Conservation (phyloP, 2,888 invertebrate genomes). For the Drosophila colorata region DNA sequence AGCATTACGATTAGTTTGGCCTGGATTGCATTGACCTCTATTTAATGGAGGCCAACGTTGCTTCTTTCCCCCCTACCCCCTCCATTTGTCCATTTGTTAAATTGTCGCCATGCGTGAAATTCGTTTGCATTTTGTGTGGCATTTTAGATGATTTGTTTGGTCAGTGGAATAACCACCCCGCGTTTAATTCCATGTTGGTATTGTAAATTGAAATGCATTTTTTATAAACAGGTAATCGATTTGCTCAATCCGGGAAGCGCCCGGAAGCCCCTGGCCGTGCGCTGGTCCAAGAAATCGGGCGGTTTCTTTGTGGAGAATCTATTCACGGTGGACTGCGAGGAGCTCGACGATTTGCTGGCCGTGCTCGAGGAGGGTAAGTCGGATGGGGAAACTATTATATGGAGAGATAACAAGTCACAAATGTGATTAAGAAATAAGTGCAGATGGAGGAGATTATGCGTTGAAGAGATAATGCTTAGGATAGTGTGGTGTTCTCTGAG, state of each 20-base stretch:
- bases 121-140: constrained; percentile 47
- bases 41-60: constrained; percentile 51
- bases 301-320: constrained; percentile 98
- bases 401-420: too few relatives aligned
- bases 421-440: too few relatives aligned
- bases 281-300: constrained; percentile 97
- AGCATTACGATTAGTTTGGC: constrained; percentile 24
- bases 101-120: constrained; percentile 55
- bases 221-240: constrained; percentile 92
- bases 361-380: constrained; percentile 95
- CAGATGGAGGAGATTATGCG: too few relatives aligned
- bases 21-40: constrained; percentile 67
- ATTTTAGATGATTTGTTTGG: constrained; percentile 79
- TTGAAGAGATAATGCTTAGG: too few relatives aligned
- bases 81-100: constrained; percentile 3
- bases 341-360: constrained; percentile 95
- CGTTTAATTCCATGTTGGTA: constrained; percentile 52
- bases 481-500: too few relatives aligned
- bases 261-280: constrained; percentile 91
- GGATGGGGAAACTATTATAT: neutral
- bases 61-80: neutral
- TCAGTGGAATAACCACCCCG: constrained; percentile 1
- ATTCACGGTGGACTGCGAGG: constrained; percentile 97
- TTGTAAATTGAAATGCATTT: constrained; percentile 67
- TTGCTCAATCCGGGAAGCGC: constrained; percentile 94